phyloP scores from a whole-genome alignment of 1,140 invertebrate species.

The Pseudoatta argentina region DNA sequence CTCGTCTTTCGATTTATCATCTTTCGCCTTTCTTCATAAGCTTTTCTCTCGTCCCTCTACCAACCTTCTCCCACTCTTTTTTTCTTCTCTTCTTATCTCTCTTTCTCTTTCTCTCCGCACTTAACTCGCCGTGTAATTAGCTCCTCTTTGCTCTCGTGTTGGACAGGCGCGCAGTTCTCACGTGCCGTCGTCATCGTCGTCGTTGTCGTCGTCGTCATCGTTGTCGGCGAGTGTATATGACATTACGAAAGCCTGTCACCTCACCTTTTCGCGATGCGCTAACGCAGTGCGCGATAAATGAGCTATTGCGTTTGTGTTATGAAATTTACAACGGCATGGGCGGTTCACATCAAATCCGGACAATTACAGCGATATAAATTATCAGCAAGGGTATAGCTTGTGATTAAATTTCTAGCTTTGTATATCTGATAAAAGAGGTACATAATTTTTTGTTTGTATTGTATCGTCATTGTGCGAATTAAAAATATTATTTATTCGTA shows the following conservation, averaged over 20 bases:
- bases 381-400: not conserved
- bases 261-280: slow-evolving; percentile 42
- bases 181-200: slow-evolving; percentile 22
- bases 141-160: slow-evolving; percentile 49
- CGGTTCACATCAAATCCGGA: not conserved
- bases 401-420: slow-evolving; percentile 36
- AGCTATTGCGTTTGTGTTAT: slow-evolving; percentile 47
- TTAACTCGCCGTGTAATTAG: slow-evolving; percentile 56
- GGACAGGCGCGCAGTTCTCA: slow-evolving; percentile 28
- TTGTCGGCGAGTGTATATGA: slow-evolving; percentile 8
- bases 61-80: too few species aligned
- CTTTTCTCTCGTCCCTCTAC: not conserved
- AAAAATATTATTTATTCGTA: not conserved
- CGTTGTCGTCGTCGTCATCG: not conserved
- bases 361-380: slow-evolving; percentile 38
- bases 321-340: slow-evolving; percentile 40
- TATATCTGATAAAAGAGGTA: not conserved
- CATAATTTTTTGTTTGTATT: not conserved
- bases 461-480: not conserved
- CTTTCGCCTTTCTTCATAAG: not conserved
- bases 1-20: slow-evolving; percentile 19
- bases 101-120: not conserved
- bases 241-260: slow-evolving; percentile 46
- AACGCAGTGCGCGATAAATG: slow-evolving; percentile 43
- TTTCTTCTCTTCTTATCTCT: too few species aligned